These are phyloP conservation scores for Brachionus plicatilis DNA, from an alignment of 1,140 invertebrate species.

Conservation along the genomic window DNA sequence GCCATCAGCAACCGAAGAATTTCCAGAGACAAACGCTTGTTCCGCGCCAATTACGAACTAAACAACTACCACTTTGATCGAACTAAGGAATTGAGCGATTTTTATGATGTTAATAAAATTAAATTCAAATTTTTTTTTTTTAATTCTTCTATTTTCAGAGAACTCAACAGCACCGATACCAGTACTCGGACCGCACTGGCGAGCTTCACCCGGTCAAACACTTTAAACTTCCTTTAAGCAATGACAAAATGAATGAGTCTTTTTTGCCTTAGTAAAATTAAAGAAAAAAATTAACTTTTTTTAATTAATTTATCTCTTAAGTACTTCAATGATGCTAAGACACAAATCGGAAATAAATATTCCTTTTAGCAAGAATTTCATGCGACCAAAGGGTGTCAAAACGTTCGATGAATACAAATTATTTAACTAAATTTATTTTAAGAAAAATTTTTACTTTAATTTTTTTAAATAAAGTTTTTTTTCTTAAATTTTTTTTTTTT, in stretches of 20 bases:
- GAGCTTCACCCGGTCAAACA: conserved; percentile 49
- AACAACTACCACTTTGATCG: conserved; percentile 53
- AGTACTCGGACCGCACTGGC: conserved; percentile 52
- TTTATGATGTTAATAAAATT: conserved; percentile 46
- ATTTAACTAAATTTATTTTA: neutral
- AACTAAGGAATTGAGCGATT: conserved; percentile 48
- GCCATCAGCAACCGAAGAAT: conserved; percentile 50
- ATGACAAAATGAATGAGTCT: conserved; percentile 34
- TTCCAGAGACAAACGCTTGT: conserved; percentile 49
- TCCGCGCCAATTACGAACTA: conserved; percentile 50
- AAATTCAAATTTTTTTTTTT: neutral
- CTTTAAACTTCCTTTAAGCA: conserved; percentile 48
- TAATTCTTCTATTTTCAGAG: conserved; percentile 46
- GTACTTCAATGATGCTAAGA: conserved; percentile 24
- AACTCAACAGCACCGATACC: conserved; percentile 51
- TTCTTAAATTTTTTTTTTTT: neutral
- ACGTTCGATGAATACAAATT: conserved; percentile 27
- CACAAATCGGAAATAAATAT: conserved; percentile 37
- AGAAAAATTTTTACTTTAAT: neutral
- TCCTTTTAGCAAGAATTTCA: conserved; percentile 19
- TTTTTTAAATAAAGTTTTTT: neutral
- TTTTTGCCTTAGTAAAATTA: conserved; percentile 33
- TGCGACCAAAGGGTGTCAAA: conserved; percentile 16
- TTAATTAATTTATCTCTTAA: neutral
- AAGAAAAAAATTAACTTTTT: neutral